A percentile compares a stretch with the other conserved stretches of the same genome.
Conservation (phyloP, 2,888 invertebrate species). For the Laspeyria flexula region DNA sequence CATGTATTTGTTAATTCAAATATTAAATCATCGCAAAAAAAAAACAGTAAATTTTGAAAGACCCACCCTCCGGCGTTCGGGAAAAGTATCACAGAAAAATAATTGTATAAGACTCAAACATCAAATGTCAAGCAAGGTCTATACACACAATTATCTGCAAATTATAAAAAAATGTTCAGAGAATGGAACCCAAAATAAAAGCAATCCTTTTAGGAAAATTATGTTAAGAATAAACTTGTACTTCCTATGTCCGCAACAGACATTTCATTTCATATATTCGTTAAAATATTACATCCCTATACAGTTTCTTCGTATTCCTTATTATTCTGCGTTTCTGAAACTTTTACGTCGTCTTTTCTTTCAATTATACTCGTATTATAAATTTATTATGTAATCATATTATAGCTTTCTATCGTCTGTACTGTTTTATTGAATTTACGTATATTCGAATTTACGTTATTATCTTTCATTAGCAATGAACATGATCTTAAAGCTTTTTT, state of each 20-base stretch:
- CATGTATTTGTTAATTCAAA: background rate
- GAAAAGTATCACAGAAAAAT: background rate
- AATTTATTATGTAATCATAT: background rate
- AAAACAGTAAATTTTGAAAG: background rate
- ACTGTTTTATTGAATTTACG: background rate
- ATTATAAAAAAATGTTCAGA: background rate
- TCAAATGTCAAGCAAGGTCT: constrained; percentile 1
- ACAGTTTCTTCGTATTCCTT: background rate
- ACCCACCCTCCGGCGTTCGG: background rate
- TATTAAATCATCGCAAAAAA: no score
- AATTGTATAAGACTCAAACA: background rate
- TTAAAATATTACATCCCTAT: constrained; percentile 3
- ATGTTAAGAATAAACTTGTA: background rate
- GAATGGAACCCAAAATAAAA: background rate
- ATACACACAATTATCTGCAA: background rate
- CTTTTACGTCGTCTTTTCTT: background rate
- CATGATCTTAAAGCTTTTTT: background rate
- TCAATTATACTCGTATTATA: background rate
- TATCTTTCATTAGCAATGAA: background rate
- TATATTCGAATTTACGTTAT: background rate
- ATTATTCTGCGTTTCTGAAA: background rate
- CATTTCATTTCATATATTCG: constrained; percentile 6
- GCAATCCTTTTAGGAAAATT: constrained; percentile 4
- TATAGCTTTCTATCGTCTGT: background rate
- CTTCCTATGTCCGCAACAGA: background rate